Conservation (phyloP, 2,113 vertebrate species). For the Tachysurus vachellii region DNA sequence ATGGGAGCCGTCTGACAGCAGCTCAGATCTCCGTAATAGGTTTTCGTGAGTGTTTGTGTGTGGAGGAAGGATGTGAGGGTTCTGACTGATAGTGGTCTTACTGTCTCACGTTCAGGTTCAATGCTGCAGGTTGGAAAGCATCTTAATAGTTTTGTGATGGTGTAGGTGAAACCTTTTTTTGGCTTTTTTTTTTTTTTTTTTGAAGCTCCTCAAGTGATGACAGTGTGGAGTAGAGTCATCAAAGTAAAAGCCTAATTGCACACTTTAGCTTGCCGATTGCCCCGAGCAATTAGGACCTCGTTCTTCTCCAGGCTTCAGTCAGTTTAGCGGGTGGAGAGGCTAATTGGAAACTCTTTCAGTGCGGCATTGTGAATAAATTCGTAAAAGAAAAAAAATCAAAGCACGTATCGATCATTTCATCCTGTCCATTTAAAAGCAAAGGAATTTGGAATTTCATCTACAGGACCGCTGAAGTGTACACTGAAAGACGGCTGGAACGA, state of each 20-base stretch:
- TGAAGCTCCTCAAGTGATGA: not conserved
- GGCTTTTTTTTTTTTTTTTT: not conserved
- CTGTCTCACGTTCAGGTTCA: slow-evolving; percentile 62
- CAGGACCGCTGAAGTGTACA: not conserved
- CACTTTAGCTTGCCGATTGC: slow-evolving; percentile 21
- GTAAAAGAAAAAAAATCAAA: not conserved
- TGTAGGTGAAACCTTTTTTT: not conserved
- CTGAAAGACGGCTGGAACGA: slow-evolving; percentile 40
- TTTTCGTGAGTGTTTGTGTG: slow-evolving; percentile 49
- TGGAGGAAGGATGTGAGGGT: slow-evolving; percentile 47
- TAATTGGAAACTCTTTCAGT: slow-evolving; percentile 33
- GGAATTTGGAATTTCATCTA: slow-evolving; percentile 13
- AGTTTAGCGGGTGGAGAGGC: not conserved
- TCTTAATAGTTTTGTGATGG: not conserved
- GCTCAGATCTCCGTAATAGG: slow-evolving; percentile 71
- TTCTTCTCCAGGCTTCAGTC: slow-evolving; percentile 19
- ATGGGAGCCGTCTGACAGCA: slow-evolving; percentile 69
- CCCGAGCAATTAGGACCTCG: slow-evolving; percentile 27
- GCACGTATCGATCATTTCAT: slow-evolving; percentile 19
- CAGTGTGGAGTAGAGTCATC: slow-evolving; percentile 8
- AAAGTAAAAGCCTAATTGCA: slow-evolving; percentile 13
- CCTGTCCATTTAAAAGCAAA: slow-evolving; percentile 1
- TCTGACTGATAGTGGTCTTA: slow-evolving; percentile 66
- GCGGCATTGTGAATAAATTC: slow-evolving; percentile 4
- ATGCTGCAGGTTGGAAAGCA: slow-evolving; percentile 41